Evolutionary conservation across 2,888 invertebrate species (phyloP).

Genomic region (Catocala fraxini): DNA sequence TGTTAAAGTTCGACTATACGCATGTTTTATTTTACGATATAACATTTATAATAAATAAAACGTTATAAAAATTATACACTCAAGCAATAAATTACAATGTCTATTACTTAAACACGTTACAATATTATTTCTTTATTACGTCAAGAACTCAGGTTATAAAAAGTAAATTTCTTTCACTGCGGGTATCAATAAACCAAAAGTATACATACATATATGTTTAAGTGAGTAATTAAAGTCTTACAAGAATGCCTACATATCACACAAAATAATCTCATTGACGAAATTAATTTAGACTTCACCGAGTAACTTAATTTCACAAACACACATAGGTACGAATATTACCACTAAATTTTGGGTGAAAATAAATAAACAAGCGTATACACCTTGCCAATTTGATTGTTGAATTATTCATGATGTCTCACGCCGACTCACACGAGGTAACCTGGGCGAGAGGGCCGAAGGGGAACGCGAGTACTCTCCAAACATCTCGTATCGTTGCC

Average conservation of each 20-base stretch:
- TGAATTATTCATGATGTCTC: slow-evolving; percentile 86
- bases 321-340: slow-evolving; percentile 70
- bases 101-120: too few species aligned
- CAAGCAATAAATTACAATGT: too few species aligned
- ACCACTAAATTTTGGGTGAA: slow-evolving; percentile 74
- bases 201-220: too few species aligned
- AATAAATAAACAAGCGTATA: slow-evolving; percentile 82
- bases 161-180: too few species aligned
- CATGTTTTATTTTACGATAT: too few species aligned
- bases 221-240: neutral
- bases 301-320: slow-evolving; percentile 44
- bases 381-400: slow-evolving; percentile 84
- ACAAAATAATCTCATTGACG: slow-evolving; percentile 19
- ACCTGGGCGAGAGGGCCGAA: slow-evolving; percentile 54
- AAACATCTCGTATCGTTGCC: slow-evolving; percentile 68
- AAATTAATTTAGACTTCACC: slow-evolving; percentile 52
- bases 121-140: too few species aligned
- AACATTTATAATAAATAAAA: too few species aligned
- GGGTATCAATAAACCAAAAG: too few species aligned
- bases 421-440: slow-evolving; percentile 70
- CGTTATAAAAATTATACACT: too few species aligned
- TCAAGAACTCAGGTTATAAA: too few species aligned
- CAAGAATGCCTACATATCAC: neutral
- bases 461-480: slow-evolving; percentile 62
- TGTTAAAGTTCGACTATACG: too few species aligned